Conservation (phyloP, 2,888 invertebrate species). For the Erpobdella octoculata region DNA sequence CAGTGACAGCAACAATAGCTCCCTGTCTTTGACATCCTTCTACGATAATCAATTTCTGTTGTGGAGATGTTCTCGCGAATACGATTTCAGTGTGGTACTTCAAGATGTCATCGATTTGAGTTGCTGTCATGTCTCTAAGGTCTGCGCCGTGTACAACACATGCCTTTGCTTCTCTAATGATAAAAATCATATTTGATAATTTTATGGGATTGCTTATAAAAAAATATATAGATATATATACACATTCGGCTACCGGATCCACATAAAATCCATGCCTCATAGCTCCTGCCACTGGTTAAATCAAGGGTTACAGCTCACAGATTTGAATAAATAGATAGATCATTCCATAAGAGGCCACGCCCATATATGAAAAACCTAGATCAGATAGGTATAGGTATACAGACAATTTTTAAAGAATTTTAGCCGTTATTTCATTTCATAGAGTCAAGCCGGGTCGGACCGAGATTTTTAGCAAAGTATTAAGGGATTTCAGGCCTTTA, state of each 20-base stretch:
- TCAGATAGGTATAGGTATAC: too few species aligned
- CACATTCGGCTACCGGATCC: background rate
- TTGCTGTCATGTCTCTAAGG: slow-evolving; percentile 74
- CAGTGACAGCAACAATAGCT: slow-evolving; percentile 74
- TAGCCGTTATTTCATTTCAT: too few species aligned
- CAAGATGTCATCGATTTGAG: slow-evolving; percentile 74
- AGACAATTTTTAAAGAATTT: too few species aligned
- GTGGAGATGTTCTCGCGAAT: slow-evolving; percentile 85
- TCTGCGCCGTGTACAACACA: slow-evolving; percentile 55
- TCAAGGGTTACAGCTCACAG: too few species aligned
- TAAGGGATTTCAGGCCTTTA: too few species aligned
- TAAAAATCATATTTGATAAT: slow-evolving; percentile 35
- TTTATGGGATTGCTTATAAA: background rate
- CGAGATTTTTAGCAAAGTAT: too few species aligned
- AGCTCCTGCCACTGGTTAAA: too few species aligned
- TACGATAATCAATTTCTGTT: slow-evolving; percentile 72
- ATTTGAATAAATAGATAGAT: too few species aligned
- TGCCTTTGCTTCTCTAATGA: slow-evolving; percentile 51
- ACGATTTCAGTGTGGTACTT: slow-evolving; percentile 89
- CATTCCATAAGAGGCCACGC: too few species aligned
- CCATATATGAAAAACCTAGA: too few species aligned
- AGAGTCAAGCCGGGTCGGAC: too few species aligned
- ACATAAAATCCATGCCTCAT: too few species aligned
- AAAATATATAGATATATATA: background rate
- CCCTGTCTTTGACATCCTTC: slow-evolving; percentile 73